A percentile compares a stretch with the other conserved stretches of the same genome.
These are phyloP conservation scores for Aratinga solstitialis DNA, from an alignment of 2,797 vertebrate species.

Conservation along the genomic window DNA sequence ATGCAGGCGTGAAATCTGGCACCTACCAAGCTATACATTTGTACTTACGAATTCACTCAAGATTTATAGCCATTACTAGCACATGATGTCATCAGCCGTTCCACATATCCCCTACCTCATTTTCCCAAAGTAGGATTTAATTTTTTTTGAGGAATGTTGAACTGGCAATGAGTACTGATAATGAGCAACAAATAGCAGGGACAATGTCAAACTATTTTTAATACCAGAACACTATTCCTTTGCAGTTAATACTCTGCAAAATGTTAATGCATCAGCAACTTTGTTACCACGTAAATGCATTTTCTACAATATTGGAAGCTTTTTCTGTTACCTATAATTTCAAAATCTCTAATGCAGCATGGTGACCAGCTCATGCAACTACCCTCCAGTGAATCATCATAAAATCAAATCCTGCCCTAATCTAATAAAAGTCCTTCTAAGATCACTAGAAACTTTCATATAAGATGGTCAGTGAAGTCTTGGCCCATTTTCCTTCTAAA, in stretches of 20 bases:
- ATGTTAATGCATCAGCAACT: conserved; percentile 59
- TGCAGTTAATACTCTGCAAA: conserved; percentile 50
- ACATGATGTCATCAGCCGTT: conserved; percentile 72
- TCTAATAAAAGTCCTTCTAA: neutral
- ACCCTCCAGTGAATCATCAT: neutral
- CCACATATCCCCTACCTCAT: conserved; percentile 67
- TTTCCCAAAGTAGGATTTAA: conserved; percentile 73
- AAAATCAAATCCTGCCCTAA: conserved; percentile 13
- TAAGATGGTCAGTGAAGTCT: neutral
- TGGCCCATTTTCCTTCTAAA: neutral
- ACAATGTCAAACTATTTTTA: conserved; percentile 62
- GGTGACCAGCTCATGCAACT: neutral
- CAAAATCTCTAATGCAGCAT: conserved; percentile 27
- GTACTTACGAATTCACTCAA: conserved; percentile 57
- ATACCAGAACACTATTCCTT: conserved; percentile 60
- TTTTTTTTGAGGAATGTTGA: conserved; percentile 70
- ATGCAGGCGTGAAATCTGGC: conserved; percentile 65
- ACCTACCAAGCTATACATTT: conserved; percentile 55
- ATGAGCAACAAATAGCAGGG: conserved; percentile 60
- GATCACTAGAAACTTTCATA: neutral
- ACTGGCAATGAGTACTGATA: conserved; percentile 65
- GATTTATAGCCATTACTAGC: conserved; percentile 64
- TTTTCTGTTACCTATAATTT: conserved; percentile 33
- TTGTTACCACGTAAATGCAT: conserved; percentile 33
- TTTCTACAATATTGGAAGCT: conserved; percentile 15